A percentile compares a stretch with the other conserved stretches of the same genome.
phyloP scores from a whole-genome alignment of 2,888 invertebrate genomes.

The Parnassius mnemosyne region DNA sequence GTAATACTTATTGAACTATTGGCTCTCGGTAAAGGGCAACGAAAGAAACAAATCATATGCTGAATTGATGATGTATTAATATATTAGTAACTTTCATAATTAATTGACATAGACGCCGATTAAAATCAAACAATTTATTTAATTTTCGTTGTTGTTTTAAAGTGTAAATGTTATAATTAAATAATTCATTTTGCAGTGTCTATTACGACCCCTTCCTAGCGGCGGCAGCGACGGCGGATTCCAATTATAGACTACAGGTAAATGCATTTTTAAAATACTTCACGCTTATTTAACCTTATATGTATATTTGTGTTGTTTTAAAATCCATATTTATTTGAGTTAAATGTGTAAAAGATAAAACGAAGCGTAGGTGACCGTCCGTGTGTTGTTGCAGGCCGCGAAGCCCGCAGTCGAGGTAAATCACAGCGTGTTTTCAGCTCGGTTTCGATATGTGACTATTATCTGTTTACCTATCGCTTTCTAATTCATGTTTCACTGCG shows the following conservation, averaged over 20 bases:
- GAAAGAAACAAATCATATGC: too few species aligned
- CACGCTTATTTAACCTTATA: conserved; percentile 18
- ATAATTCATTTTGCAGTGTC: conserved; percentile 84
- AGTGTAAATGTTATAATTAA: conserved; percentile 8
- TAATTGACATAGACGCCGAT: too few species aligned
- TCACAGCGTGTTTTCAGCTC: conserved; percentile 56
- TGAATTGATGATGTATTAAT: too few species aligned
- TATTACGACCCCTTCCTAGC: conserved; percentile 98
- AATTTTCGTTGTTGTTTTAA: too few species aligned
- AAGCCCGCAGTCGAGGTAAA: conserved; percentile 86
- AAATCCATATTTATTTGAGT: conserved; percentile 7
- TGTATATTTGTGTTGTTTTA: conserved; percentile 9
- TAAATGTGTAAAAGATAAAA: conserved; percentile 9
- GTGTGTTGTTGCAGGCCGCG: conserved; percentile 85
- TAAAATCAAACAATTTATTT: too few species aligned
- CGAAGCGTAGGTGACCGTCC: conserved; percentile 52
- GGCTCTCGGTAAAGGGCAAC: too few species aligned
- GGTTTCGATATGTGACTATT: conserved; percentile 55
- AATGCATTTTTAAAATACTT: conserved; percentile 19
- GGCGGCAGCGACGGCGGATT: conserved; percentile 91
- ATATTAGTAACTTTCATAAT: too few species aligned
- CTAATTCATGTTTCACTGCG: conserved; percentile 71
- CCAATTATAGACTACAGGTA: conserved; percentile 95
- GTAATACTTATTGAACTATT: too few species aligned
- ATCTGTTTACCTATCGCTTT: conserved; percentile 73